Evolutionary conservation across 2,797 vertebrate genomes (phyloP).

Genomic region (Sebastes minor): DNA sequence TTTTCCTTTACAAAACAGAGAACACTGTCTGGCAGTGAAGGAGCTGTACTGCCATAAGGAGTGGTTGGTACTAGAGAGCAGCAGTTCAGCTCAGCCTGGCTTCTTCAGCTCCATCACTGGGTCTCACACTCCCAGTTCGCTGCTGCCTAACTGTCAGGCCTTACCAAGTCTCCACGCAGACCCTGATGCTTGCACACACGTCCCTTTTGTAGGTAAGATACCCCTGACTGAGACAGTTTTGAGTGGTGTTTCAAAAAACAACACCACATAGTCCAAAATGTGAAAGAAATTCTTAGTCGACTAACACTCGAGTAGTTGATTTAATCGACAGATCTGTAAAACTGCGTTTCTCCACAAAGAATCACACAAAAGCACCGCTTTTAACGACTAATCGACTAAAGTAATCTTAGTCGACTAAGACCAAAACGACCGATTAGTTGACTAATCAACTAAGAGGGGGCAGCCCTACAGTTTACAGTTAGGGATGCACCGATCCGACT

Average conservation of each 20-base stretch:
- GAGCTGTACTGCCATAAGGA: constrained; percentile 96
- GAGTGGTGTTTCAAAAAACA: neutral
- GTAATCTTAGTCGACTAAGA: too few relatives aligned
- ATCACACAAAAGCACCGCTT: too few relatives aligned
- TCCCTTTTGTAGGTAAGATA: constrained; percentile 90
- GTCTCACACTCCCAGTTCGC: constrained; percentile 26
- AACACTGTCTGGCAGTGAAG: constrained; percentile 95
- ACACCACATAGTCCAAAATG: neutral
- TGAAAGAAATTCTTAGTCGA: too few relatives aligned
- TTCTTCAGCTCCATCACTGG: constrained; percentile 77
- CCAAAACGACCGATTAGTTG: too few relatives aligned
- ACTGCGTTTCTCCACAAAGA: too few relatives aligned
- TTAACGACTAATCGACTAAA: too few relatives aligned
- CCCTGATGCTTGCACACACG: constrained; percentile 84
- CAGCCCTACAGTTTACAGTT: too few relatives aligned
- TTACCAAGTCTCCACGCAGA: constrained; percentile 88
- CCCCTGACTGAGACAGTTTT: neutral
- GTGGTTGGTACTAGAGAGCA: constrained; percentile 87
- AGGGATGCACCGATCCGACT: too few relatives aligned
- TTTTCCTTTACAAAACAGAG: constrained; percentile 77
- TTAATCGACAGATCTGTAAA: too few relatives aligned
- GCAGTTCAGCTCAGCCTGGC: constrained; percentile 66
- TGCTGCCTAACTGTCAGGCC: constrained; percentile 87
- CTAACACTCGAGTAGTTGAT: too few relatives aligned
- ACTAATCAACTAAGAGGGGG: too few relatives aligned